phyloP scores from a whole-genome alignment of 2,113 vertebrate genomes.

The Glaucidium brasilianum region DNA sequence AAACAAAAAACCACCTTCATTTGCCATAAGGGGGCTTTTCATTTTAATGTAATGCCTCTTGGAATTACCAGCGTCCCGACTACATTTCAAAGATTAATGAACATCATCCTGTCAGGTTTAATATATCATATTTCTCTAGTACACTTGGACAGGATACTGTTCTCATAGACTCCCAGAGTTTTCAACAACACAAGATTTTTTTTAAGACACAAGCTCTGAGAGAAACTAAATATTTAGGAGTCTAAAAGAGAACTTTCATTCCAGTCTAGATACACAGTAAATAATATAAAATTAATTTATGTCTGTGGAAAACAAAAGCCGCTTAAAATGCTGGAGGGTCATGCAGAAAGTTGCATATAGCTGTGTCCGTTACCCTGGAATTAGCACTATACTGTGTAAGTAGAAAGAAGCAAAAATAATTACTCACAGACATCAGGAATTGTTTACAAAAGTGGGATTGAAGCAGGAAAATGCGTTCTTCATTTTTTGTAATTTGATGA shows the following conservation, averaged over 20 bases:
- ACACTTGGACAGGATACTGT: neutral
- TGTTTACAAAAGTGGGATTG: neutral
- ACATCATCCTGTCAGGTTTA: conserved; percentile 53
- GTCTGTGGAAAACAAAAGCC: neutral
- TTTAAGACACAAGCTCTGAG: neutral
- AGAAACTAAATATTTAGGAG: neutral
- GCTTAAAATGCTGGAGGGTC: neutral
- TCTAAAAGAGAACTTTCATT: neutral
- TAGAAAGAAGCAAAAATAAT: neutral
- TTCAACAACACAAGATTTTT: neutral
- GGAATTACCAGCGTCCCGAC: conserved; percentile 62
- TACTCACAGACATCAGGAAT: neutral
- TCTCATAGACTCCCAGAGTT: neutral
- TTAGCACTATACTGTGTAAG: neutral
- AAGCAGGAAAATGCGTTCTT: neutral
- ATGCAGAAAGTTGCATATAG: neutral
- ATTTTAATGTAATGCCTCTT: conserved; percentile 70
- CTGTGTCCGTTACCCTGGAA: neutral
- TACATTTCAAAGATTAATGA: conserved; percentile 70
- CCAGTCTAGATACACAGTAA: neutral
- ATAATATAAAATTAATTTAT: neutral
- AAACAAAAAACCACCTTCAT: conserved; percentile 69
- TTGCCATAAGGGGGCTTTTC: conserved; percentile 67
- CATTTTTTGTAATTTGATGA: neutral
- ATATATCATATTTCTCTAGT: conserved; percentile 25